Evolutionary conservation across 2,113 vertebrate genomes (phyloP), one percentile per base, ranked within the genome.

Genomic region (Pseudopodoces humilis): DNA sequence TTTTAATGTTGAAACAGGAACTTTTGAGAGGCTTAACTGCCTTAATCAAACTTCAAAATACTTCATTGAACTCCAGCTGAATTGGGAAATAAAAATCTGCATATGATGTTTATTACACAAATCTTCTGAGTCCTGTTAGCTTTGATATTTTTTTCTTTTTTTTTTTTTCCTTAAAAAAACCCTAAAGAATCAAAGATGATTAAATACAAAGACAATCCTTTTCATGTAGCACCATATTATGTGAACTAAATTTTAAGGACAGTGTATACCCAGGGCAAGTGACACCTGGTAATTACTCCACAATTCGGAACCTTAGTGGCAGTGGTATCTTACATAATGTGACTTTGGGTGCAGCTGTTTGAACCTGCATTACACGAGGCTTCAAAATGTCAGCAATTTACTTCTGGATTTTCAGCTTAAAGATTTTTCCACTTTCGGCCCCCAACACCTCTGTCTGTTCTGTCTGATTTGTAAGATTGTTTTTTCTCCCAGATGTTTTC

Each of bases 91-190:
- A 95, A 92, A 95, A 97, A 97, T 97, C 95, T 98, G 97, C 98
- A 97, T 97, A 97, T 74, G 94, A 93, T 97, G 96, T 97, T 98
- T 97, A 97, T 97, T 98, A 95, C 94, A 95, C 82, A 96, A 97
- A 95, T 97, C 98, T 98, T 98, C 94, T 95, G 97, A 97, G 98
- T 90, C 96, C 97, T 97, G 88, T 97, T 98, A 97, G 95, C 97
- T 98, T 98, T 98, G 97, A 97, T 97, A 96, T 47, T 96, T 97
- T 43, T 39, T 28, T 2, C 37, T 39, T 0, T 53, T 13, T 93
- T 92, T 85, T 94, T 82, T 95, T 80, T 77, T 33, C 35, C 62
- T 76, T 68, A 52, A 88, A 92, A 88, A 95, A 94, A 2, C 31
- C 46, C 6, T 10, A 78, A 91, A 95, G 86, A 93, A 94, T 93